Evolutionary conservation across 2,888 invertebrate genomes (phyloP).

Genomic region (Aelia acuminata): DNA sequence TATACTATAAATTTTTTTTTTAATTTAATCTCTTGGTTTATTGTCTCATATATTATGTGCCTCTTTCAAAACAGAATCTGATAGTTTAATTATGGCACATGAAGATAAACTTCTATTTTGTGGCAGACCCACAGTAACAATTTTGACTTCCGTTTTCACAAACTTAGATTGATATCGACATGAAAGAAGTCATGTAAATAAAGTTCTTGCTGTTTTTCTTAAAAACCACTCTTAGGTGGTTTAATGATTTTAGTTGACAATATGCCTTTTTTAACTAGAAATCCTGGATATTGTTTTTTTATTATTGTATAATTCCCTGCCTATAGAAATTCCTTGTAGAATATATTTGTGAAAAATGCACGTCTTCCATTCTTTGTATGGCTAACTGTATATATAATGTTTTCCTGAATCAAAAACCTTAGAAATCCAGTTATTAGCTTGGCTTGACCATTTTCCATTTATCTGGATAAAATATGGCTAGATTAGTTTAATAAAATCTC

Average conservation of each 20-base stretch:
- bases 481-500: background rate
- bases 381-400: background rate
- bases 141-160: background rate
- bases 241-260: background rate
- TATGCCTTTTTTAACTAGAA: background rate
- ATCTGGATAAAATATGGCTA: background rate
- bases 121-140: background rate
- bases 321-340: background rate
- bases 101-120: background rate
- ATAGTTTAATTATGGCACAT: background rate
- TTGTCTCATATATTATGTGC: background rate
- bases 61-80: background rate
- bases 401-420: background rate
- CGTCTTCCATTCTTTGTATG: background rate
- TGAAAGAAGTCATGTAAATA: background rate
- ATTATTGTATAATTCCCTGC: background rate
- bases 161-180: background rate
- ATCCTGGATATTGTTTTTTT: background rate
- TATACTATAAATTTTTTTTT: background rate
- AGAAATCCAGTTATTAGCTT: background rate
- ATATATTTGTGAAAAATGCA: background rate
- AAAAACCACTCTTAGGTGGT: background rate
- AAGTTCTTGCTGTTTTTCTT: background rate
- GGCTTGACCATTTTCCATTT: background rate
- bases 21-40: background rate